Base-by-base conservation (phyloP, 2,797 vertebrate genomes). In the Sebastolobus altivelis region DNA sequence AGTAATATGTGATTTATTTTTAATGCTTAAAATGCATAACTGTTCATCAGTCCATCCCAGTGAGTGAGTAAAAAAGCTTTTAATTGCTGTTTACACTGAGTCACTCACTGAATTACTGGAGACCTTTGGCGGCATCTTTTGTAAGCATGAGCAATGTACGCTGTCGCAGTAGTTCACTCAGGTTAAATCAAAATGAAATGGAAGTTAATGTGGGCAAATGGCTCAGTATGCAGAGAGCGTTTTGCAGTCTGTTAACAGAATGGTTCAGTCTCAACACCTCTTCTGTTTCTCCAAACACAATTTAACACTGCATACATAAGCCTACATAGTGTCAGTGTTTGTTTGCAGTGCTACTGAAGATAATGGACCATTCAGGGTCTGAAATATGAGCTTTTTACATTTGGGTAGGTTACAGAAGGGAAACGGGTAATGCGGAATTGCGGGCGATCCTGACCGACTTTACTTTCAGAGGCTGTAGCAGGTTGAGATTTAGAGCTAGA, bases 61-160 rank as follows among this genome's bases (percentile, higher is more conserved):
- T 62, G 43, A 11, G 11, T 9, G 43, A n/a, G n/a, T 37, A 43
- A 81, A 75, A 59, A 63, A 43, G 66, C 37, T 52, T 72, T 85
- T 79, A 83, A 83, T 83, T 73, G 68, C 58, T 72, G 65, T 81
- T 85, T 82, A 52, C 62, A 69, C 67, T 8, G 16, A 59, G 46
- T 52, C 31, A 22, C 35, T 75, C 18, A 22, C 20, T 4, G 2
- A 67, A 70, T 73, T 29, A 40, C 61, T 46, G 9, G 68, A 67
- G 37, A 65, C 65, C 20, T 54, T 37, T 59, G 25, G 16, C 9
- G 2, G 13, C 11, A 54, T 63, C 37, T 72, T 83, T 77, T 72
- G 40, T 79, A 74, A 85, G 61, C 10, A 2, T 75, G 69, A 65
- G 60, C 72, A 69, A 68, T 80, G 63, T 29, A 59, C 37, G 56